These are phyloP conservation scores for Myiopsitta monachus DNA, from an alignment of 2,113 vertebrate genomes.

Conservation along the genomic window DNA sequence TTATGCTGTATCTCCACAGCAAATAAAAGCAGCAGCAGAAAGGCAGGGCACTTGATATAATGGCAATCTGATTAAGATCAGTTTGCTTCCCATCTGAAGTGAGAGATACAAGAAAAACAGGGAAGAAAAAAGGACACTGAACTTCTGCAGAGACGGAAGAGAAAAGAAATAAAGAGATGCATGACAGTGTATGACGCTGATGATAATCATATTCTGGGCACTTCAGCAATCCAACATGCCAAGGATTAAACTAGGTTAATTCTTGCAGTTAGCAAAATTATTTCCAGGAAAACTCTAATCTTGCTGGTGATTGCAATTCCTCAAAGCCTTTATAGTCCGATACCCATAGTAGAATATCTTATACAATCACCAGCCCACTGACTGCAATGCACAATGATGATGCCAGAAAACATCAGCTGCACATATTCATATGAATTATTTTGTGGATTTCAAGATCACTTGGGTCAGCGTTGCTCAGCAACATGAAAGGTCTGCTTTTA, in stretches of 20 bases:
- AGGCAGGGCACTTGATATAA: neutral
- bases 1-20: neutral
- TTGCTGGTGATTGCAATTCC: neutral
- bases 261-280: neutral
- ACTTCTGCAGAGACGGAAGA: neutral
- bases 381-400: neutral
- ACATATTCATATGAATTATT: neutral
- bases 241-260: neutral
- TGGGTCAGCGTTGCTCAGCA: neutral
- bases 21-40: neutral
- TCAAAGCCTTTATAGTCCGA: neutral
- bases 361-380: neutral
- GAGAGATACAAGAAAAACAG: neutral
- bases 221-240: neutral
- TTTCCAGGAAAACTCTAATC: constrained; percentile 29
- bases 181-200: neutral
- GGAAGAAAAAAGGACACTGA: neutral
- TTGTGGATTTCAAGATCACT: neutral
- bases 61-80: neutral
- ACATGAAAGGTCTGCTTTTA: neutral
- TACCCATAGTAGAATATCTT: neutral
- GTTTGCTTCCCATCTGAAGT: neutral
- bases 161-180: neutral
- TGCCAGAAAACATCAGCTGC: neutral
- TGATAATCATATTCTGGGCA: neutral